Evolutionary conservation across 2,797 vertebrate genomes (phyloP), one percentile per base, ranked within the genome.

Genomic region (Chaetophractus vellerosus): DNA sequence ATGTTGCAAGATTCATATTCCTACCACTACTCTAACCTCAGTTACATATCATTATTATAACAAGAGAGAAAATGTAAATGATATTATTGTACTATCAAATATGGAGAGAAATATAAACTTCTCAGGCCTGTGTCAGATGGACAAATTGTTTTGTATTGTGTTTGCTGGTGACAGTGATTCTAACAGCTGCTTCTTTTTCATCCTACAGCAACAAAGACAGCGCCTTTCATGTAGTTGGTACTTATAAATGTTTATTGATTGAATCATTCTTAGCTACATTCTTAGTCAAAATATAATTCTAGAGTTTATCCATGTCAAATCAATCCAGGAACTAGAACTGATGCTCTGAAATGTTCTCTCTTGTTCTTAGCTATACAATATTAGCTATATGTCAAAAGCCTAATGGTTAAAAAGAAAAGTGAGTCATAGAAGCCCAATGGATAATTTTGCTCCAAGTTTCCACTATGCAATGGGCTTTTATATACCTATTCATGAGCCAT

Each of bases 221-320:
- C 52, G 31, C 21, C 23, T 23, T 16, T 5, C 1, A 14, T 15
- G n/a, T 64, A 55, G 36, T 2, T 66, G 26, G 5, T 2, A 26
- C 74, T 79, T 63, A 83, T 78, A 69, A 93, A 41, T 80, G 26
- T 24, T 18, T 50, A 23, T 2, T 59, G n/a, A 48, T 12, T 48
- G 19, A 66, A 41, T 66, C 66, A 57, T 31, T 74, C 16, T 6
- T 31, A 74, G 4, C 16, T 85, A 18, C 1, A 66, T 48, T 59
- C 57, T 38, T 72, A 59, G 31, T 57, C 12, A 48, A 64, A 11
- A 9, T 36, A 86, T 66, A 80, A 24, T 61, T 12, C n/a, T 48
- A 89, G 9, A 23, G 18, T 72, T 90, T 95, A 89, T 59, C 66
- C n/a, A 85, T 50, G 5, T 41, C 23, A 93, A 59, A 79, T 23